Percentiles rank a stretch among this genome's conserved stretches.
Conservation (phyloP, 2,797 vertebrate genomes). For the Anguilla megastoma region DNA sequence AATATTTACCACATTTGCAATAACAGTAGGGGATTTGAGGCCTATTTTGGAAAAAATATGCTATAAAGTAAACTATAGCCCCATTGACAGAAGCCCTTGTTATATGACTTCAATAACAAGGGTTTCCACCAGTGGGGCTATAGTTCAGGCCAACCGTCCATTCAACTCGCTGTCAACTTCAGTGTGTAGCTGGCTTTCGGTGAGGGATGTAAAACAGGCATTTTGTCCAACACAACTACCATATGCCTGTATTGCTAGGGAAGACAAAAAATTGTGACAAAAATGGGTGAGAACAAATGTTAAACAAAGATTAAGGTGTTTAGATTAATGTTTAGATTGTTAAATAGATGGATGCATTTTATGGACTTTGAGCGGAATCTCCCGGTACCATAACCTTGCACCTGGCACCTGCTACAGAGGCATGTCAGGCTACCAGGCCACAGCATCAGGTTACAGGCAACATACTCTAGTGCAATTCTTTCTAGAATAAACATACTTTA, state of each 20-base stretch:
- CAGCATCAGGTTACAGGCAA: not conserved
- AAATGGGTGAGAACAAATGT: not conserved
- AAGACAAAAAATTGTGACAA: not conserved
- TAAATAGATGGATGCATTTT: not conserved
- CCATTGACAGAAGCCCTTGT: not conserved
- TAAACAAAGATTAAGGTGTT: not conserved
- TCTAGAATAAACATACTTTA: not conserved
- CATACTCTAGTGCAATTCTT: not conserved
- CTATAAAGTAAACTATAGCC: too few species aligned
- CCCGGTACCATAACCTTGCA: not conserved
- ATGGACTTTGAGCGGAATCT: not conserved
- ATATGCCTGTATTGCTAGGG: not conserved
- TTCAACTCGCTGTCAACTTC: not conserved
- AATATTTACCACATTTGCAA: slow-evolving; percentile 62
- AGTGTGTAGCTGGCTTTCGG: not conserved
- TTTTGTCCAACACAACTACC: not conserved
- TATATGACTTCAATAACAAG: slow-evolving; percentile 10
- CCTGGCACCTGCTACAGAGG: not conserved
- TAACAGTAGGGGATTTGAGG: slow-evolving; percentile 41
- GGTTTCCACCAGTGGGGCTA: not conserved
- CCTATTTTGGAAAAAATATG: not conserved
- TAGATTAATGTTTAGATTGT: not conserved
- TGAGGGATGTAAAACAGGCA: not conserved
- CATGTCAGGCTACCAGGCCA: not conserved
- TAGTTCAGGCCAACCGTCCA: not conserved